Percentiles rank a stretch among this genome's conserved stretches.
phyloP scores from a whole-genome alignment of 2,113 vertebrate species.

The Synodontis membranacea region DNA sequence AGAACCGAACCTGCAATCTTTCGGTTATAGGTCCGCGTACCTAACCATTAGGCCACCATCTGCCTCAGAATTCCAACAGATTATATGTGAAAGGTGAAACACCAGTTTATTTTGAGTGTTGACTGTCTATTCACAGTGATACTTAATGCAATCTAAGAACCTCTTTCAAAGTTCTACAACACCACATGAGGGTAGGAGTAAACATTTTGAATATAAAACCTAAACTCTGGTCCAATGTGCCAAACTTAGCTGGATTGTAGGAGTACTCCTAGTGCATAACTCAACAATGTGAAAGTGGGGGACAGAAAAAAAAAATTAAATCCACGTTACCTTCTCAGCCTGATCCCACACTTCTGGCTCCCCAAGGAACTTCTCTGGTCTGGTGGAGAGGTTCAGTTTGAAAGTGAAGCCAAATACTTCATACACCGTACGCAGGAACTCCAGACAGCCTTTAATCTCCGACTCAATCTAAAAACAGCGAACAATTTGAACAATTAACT shows the following conservation, averaged over 20 bases:
- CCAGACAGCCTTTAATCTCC: slow-evolving; percentile 93
- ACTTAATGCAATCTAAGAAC: neutral
- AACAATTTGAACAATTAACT: neutral
- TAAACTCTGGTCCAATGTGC: neutral
- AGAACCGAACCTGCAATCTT: too few species aligned
- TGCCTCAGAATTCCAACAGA: too few species aligned
- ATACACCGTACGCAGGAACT: slow-evolving; percentile 91
- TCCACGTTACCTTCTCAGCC: slow-evolving; percentile 86
- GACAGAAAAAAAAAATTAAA: neutral
- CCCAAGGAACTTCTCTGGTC: slow-evolving; percentile 94
- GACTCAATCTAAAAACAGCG: slow-evolving; percentile 83
- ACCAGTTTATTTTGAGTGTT: neutral
- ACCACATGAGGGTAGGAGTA: neutral
- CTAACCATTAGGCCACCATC: too few species aligned
- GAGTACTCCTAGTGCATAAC: neutral
- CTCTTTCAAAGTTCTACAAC: neutral
- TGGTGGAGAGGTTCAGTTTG: slow-evolving; percentile 95
- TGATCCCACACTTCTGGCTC: slow-evolving; percentile 88
- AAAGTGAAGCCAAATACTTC: slow-evolving; percentile 93
- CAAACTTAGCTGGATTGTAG: neutral
- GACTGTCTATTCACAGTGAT: neutral
- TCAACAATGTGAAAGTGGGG: neutral
- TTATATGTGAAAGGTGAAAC: neutral
- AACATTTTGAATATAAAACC: neutral
- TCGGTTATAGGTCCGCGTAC: too few species aligned